phyloP scores from a whole-genome alignment of 2,888 invertebrate species.

The Leptinotarsa tumamoca region DNA sequence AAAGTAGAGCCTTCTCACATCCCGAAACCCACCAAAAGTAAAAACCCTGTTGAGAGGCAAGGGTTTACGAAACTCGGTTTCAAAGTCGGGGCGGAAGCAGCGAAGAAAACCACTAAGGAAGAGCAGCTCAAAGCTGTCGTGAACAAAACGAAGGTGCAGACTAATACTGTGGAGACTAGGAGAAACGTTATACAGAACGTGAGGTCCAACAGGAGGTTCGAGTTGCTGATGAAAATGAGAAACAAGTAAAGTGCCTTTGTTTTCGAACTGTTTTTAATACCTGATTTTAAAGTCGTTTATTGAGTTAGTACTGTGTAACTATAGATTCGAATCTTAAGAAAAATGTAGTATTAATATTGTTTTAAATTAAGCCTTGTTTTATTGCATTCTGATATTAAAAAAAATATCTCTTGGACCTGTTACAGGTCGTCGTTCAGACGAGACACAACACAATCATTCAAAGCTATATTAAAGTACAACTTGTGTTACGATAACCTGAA shows the following conservation, averaged over 20 bases:
- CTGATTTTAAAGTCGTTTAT: no score
- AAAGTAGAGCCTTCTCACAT: constrained; percentile 14
- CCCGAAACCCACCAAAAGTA: constrained; percentile 24
- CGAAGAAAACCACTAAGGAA: constrained; percentile 39
- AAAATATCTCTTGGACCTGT: no score
- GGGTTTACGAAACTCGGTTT: constrained; percentile 51
- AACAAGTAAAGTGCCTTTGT: constrained; percentile 27
- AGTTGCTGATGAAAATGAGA: constrained; percentile 76
- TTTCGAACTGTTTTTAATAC: background rate
- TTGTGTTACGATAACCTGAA: no score
- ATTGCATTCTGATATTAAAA: no score
- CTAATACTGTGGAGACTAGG: constrained; percentile 46
- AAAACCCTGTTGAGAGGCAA: constrained; percentile 25
- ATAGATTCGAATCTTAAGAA: no score
- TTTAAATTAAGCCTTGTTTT: no score
- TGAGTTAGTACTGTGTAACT: no score
- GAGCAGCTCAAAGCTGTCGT: constrained; percentile 52
- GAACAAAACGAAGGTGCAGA: constrained; percentile 49
- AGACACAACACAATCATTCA: no score
- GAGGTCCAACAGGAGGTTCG: constrained; percentile 78
- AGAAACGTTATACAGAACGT: constrained; percentile 74
- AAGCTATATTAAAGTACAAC: no score
- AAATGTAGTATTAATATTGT: no score
- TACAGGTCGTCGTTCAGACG: no score
- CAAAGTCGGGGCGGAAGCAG: constrained; percentile 38